A percentile compares a stretch with the other conserved stretches of the same genome.
phyloP scores from a whole-genome alignment of 2,797 vertebrate genomes.

The Esox masquinongy region DNA sequence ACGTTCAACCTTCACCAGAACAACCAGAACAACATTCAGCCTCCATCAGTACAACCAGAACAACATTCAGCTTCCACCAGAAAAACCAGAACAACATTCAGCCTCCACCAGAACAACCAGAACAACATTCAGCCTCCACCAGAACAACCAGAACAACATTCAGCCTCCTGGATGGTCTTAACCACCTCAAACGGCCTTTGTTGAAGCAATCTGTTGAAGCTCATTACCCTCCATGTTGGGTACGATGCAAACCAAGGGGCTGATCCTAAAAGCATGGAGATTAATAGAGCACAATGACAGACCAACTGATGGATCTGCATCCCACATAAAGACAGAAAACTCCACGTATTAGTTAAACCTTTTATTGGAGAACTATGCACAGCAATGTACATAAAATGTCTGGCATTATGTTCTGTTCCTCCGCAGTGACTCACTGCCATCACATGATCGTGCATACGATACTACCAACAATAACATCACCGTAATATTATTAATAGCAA shows the following conservation, averaged over 20 bases:
- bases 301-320: neutral
- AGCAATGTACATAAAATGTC: too few species aligned
- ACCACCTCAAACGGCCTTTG: neutral
- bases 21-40: neutral
- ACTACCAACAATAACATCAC: too few species aligned
- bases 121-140: neutral
- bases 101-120: neutral
- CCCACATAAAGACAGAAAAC: too few species aligned
- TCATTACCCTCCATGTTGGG: neutral
- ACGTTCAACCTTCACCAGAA: too few species aligned
- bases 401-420: too few species aligned
- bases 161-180: neutral
- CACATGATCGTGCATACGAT: too few species aligned
- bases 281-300: neutral
- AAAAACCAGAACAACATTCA: too few species aligned
- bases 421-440: too few species aligned
- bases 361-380: too few species aligned
- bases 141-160: neutral
- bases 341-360: too few species aligned
- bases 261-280: neutral
- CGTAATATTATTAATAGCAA: too few species aligned
- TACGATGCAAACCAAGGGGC: neutral
- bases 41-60: neutral
- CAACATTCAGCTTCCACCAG: too few species aligned
- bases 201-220: neutral